phyloP scores from a whole-genome alignment of 2,113 vertebrate genomes.

The Malurus elegans region DNA sequence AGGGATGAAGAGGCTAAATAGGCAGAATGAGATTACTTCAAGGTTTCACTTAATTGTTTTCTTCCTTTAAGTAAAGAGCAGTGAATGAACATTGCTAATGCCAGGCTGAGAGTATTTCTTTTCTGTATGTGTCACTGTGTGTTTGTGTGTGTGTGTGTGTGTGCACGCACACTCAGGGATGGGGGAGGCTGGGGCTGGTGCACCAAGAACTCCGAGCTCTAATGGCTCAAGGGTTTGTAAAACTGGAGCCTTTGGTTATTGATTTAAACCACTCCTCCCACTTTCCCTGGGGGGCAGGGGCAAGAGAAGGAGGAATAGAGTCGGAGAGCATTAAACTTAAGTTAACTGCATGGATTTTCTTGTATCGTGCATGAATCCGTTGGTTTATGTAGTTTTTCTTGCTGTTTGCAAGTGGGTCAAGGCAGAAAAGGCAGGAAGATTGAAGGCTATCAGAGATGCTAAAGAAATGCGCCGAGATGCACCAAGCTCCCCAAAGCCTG shows the following conservation, averaged over 20 bases:
- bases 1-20: constrained; percentile 81
- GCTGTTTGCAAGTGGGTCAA: neutral
- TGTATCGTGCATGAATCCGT: neutral
- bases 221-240: constrained; percentile 48
- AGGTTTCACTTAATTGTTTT: constrained; percentile 86
- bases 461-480: neutral
- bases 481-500: neutral
- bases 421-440: neutral
- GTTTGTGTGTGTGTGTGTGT: neutral
- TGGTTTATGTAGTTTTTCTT: neutral
- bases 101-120: constrained; percentile 52
- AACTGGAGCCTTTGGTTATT: constrained; percentile 62
- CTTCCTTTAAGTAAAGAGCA: constrained; percentile 81
- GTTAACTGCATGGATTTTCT: neutral
- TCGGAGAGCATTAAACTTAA: neutral
- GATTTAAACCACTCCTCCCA: constrained; percentile 66
- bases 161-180: neutral
- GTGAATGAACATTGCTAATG: constrained; percentile 68
- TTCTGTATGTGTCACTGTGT: neutral
- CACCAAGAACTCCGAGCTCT: neutral
- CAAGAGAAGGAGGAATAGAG: neutral
- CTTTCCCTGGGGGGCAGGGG: constrained; percentile 5
- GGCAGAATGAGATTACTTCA: constrained; percentile 82
- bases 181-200: neutral
- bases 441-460: neutral